Conservation (phyloP, 37 sponge, comb jelly and placozoan species). For the Lycopodina hypogea region DNA sequence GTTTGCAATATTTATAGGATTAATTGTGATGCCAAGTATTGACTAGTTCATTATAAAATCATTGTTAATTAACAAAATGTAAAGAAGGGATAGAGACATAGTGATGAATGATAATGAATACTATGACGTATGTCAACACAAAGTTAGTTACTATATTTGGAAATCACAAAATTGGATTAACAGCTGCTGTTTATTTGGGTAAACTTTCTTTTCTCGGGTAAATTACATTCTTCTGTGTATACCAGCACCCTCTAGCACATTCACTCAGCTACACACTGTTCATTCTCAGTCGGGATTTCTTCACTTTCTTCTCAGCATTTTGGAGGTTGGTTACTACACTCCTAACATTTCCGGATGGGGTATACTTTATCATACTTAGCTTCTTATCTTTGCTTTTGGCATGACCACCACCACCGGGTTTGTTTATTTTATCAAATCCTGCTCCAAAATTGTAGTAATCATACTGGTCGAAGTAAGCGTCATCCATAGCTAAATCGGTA, state of each 20-base stretch:
- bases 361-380: constrained; percentile 27
- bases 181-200: not conserved
- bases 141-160: too few species aligned
- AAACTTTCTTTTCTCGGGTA: not conserved
- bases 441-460: constrained; percentile 67
- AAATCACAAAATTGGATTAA: not conserved
- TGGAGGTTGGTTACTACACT: constrained; percentile 42
- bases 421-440: constrained; percentile 34
- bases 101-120: too few species aligned
- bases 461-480: constrained; percentile 42
- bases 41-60: too few species aligned
- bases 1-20: too few species aligned
- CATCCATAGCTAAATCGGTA: constrained; percentile 4
- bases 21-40: too few species aligned
- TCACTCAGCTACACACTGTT: constrained; percentile 17
- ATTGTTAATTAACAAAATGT: too few species aligned
- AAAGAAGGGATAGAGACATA: too few species aligned
- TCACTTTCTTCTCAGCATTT: constrained; percentile 56
- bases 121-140: too few species aligned
- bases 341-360: constrained; percentile 52
- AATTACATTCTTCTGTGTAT: too few species aligned
- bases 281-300: constrained; percentile 28
- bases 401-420: constrained; percentile 16
- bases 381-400: constrained; percentile 49
- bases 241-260: too few species aligned